Conservation (phyloP, 2,888 invertebrate species). For the Cactoblastis cactorum region DNA sequence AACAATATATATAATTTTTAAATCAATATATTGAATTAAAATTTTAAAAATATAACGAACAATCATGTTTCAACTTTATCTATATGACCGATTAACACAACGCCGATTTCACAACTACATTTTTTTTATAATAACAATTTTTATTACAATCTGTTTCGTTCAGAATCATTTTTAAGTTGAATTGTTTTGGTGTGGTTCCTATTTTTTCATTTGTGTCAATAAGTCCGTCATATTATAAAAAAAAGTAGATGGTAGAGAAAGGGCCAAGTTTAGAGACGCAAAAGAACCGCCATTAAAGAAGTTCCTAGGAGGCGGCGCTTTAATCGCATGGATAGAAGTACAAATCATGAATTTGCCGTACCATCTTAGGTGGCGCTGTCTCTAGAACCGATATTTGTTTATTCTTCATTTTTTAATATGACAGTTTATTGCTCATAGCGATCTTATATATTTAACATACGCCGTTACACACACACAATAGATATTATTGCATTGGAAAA, state of each 20-base stretch:
- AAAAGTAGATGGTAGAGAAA: not conserved
- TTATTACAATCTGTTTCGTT: slow-evolving; percentile 27
- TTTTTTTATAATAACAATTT: slow-evolving; percentile 39
- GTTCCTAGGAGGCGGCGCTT: too few species aligned
- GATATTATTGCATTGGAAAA: slow-evolving; percentile 9
- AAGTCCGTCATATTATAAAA: too few species aligned
- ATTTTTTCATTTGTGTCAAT: too few species aligned
- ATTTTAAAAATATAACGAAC: slow-evolving; percentile 73
- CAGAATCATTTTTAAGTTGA: slow-evolving; percentile 43
- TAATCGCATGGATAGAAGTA: too few species aligned
- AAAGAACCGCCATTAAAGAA: too few species aligned
- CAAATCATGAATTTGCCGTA: too few species aligned
- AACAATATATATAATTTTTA: slow-evolving; percentile 33
- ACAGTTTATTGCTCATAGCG: not conserved
- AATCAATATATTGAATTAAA: slow-evolving; percentile 67
- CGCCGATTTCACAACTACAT: slow-evolving; percentile 72
- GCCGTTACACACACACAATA: slow-evolving; percentile 1
- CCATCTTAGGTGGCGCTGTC: too few species aligned
- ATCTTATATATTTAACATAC: slow-evolving; percentile 2
- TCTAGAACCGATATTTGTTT: too few species aligned
- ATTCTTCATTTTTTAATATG: too few species aligned
- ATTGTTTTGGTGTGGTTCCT: slow-evolving; percentile 31
- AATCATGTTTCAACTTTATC: slow-evolving; percentile 53
- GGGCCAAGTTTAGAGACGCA: not conserved
- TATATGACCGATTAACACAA: slow-evolving; percentile 67